phyloP scores from a whole-genome alignment of 2,797 vertebrate genomes.

The Alosa sapidissima region DNA sequence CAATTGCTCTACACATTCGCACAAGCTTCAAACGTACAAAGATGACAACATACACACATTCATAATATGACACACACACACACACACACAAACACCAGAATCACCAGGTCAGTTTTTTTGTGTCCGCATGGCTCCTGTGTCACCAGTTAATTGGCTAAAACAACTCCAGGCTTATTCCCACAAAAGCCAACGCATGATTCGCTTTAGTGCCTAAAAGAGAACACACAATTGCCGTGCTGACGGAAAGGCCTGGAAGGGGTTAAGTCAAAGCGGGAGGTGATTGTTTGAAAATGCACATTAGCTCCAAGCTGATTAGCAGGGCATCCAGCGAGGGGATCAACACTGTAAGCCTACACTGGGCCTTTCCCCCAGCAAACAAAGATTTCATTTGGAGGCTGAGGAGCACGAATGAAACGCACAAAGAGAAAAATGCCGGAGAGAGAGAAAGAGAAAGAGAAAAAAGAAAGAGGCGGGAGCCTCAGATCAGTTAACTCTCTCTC shows the following conservation, averaged over 20 bases:
- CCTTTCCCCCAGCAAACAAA: constrained; percentile 84
- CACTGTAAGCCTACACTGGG: constrained; percentile 83
- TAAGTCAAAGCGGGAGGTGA: constrained; percentile 74
- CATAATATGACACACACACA: constrained; percentile 6
- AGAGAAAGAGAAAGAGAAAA: not conserved
- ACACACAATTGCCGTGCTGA: constrained; percentile 15
- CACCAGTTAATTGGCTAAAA: constrained; percentile 50
- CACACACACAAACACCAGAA: constrained; percentile 7
- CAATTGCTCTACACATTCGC: not conserved
- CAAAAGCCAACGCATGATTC: constrained; percentile 42
- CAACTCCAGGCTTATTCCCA: constrained; percentile 38
- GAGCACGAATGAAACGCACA: constrained; percentile 81
- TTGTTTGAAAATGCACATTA: constrained; percentile 85
- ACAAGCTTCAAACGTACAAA: not conserved
- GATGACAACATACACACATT: not conserved
- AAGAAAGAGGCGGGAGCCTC: constrained; percentile 20
- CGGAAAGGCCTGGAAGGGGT: constrained; percentile 78
- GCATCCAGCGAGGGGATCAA: constrained; percentile 83
- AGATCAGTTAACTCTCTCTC: constrained; percentile 39
- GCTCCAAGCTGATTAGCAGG: constrained; percentile 82
- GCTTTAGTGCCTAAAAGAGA: constrained; percentile 40
- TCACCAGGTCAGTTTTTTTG: not conserved
- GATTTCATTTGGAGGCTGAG: constrained; percentile 85
- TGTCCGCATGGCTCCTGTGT: constrained; percentile 20
- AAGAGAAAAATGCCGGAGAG: constrained; percentile 79